Base-by-base conservation (phyloP, 2,113 vertebrate species). In the Diglossa brunneiventris region DNA sequence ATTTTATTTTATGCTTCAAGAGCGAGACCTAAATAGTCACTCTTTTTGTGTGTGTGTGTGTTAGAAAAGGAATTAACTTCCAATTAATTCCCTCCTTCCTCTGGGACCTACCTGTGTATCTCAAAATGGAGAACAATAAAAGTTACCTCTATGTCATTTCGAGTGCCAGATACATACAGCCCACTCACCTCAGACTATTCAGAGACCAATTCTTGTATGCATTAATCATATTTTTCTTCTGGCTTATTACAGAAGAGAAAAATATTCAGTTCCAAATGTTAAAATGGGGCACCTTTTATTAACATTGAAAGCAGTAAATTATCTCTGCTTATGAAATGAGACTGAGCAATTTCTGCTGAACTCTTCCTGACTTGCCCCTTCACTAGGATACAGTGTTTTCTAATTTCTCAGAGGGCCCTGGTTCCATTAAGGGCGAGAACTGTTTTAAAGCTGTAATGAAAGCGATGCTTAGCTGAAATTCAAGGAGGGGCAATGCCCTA, bases 371-470 rank as follows among this genome's bases (percentile, higher is more conserved):
- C 87, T 96, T 96, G 89, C 63, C 88, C 78, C 93, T 97, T 96
- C 92, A 79, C 47, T 89, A 87, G 83, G 84, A 96, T 96, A 84
- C 72, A 56, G 74, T 72, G 37, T 95, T 97, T 94, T 95, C 93
- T 97, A 94, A 97, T 97, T 97, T 97, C 86, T 79, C 91, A 87
- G 80, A 97, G 92, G 96, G 81, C 89, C 94, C 10, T 83, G 62
- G 83, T 95, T 97, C 94, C 95, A 97, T 97, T 97, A 97, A 97
- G 95, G 94, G 90, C 20, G 14, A 97, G 97, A 97, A 87, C 94
- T 42, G 24, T 89, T 86, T 97, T 96, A 97, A 94, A 95, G 62
- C 92, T 91, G 61, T 96, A 95, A 96, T 96, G 95, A 97, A 97
- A 88, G 82, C 78, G 77, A 86, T 59, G 66, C 80, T 1, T 75